Conservation (phyloP, 2,797 vertebrate genomes). For the Phalloptychus januarius region DNA sequence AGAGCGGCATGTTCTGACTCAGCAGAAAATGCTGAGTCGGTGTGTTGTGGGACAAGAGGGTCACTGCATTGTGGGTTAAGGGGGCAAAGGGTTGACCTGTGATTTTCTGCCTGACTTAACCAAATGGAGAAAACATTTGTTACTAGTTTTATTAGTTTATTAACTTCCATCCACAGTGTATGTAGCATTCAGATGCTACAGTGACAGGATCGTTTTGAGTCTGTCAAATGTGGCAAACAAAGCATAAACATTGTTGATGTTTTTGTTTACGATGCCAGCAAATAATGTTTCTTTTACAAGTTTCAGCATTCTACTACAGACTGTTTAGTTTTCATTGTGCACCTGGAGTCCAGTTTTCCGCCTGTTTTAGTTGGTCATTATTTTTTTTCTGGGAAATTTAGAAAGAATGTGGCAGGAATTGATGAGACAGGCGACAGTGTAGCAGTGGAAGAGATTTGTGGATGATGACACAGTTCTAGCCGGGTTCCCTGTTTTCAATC, state of each 20-base stretch:
- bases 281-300: too few species aligned
- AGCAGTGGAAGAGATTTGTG: too few species aligned
- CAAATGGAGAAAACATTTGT: not conserved
- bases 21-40: constrained; percentile 64
- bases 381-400: too few species aligned
- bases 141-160: not conserved
- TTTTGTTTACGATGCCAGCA: too few species aligned
- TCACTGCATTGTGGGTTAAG: not conserved
- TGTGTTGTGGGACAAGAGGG: constrained; percentile 29
- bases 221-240: not conserved
- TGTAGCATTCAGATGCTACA: not conserved
- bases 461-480: too few species aligned
- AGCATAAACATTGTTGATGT: not conserved
- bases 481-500: too few species aligned
- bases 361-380: too few species aligned
- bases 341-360: too few species aligned
- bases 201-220: not conserved
- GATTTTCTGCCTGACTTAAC: not conserved
- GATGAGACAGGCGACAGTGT: too few species aligned
- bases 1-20: constrained; percentile 43
- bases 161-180: not conserved
- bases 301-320: too few species aligned
- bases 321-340: too few species aligned
- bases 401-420: too few species aligned
- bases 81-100: not conserved